Evolutionary conservation across 92 coral and sea anemone genomes (phyloP).

Genomic region (Palythoa grandiflora): DNA sequence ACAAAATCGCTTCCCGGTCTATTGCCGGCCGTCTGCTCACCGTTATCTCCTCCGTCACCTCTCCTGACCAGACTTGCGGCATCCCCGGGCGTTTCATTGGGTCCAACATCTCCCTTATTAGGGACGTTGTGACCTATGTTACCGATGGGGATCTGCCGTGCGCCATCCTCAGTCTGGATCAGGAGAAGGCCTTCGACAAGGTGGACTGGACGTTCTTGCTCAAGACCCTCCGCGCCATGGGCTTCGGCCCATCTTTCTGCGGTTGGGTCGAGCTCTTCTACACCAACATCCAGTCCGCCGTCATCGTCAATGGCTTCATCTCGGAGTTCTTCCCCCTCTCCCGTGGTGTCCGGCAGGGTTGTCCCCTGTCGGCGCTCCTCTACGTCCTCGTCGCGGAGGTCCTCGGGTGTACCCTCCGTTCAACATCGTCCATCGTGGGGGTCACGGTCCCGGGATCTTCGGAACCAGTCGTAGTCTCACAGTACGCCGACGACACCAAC

Average conservation of each 20-base stretch:
- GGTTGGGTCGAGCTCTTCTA: conserved; percentile 4
- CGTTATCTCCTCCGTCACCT: neutral
- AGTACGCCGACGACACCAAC: no score
- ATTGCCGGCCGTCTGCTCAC: neutral
- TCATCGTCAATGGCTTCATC: neutral
- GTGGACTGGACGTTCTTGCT: neutral
- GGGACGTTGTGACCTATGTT: neutral
- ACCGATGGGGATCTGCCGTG: neutral
- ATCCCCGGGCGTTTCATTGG: neutral
- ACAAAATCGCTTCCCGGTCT: neutral
- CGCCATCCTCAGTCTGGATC: neutral
- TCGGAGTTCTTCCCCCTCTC: neutral
- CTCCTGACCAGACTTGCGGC: neutral
- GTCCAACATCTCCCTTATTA: neutral
- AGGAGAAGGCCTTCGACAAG: neutral
- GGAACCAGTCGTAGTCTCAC: no score
- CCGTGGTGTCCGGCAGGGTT: neutral
- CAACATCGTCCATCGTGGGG: no score
- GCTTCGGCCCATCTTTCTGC: conserved; percentile 3
- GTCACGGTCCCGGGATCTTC: no score
- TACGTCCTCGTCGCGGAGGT: no score
- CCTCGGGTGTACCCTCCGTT: no score
- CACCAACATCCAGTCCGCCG: conserved; percentile 19
- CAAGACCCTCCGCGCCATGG: neutral
- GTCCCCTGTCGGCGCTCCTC: no score